These are phyloP conservation scores for Vollenhovia emeryi DNA, from an alignment of 1,140 invertebrate genomes.

Conservation along the genomic window DNA sequence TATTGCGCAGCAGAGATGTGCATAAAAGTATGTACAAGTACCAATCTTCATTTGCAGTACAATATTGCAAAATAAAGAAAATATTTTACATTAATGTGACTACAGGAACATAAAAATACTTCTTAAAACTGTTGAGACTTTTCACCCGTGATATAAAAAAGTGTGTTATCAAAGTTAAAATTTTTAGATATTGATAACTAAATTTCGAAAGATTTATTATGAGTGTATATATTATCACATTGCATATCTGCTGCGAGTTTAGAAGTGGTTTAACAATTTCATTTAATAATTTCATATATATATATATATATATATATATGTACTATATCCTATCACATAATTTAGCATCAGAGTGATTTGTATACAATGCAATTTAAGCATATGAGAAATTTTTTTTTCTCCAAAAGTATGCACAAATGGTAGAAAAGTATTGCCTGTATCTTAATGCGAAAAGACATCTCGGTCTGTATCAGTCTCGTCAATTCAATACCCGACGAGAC, in stretches of 20 bases:
- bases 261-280: conserved; percentile 29
- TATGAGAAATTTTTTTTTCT: not conserved
- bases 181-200: not conserved
- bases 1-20: conserved; percentile 27
- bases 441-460: not conserved
- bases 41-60: conserved; percentile 33
- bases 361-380: conserved; percentile 40
- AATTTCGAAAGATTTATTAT: conserved; percentile 22
- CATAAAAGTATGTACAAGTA: conserved; percentile 40
- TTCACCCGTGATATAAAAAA: not conserved
- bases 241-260: not conserved
- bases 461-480: not conserved
- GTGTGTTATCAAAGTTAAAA: conserved; percentile 9
- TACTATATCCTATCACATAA: conserved; percentile 5
- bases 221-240: not conserved
- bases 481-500: not conserved
- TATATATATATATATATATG: not conserved
- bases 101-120: conserved; percentile 21
- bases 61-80: conserved; percentile 28
- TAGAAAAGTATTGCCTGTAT: conserved; percentile 15
- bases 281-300: not conserved
- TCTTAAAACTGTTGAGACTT: not conserved
- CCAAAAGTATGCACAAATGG: conserved; percentile 23
- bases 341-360: conserved; percentile 12
- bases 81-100: conserved; percentile 3